Conservation (phyloP, 1,140 invertebrate species). For the Calycopis cecrops region DNA sequence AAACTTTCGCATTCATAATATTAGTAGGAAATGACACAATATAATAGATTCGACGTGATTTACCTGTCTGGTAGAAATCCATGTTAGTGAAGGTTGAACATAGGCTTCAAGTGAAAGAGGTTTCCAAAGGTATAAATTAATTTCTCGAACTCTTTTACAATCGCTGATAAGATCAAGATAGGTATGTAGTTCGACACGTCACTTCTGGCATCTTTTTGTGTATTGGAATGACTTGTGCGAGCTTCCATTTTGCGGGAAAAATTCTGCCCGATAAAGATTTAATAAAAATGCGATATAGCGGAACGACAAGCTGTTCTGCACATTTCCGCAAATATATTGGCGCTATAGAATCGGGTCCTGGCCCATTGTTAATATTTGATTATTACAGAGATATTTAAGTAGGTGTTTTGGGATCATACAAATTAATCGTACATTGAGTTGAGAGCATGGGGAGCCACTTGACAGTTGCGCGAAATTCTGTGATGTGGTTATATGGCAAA, state of each 20-base stretch:
- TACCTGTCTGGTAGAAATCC: no score
- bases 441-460: no score
- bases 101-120: no score
- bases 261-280: conserved; percentile 5
- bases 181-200: conserved; percentile 13
- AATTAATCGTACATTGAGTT: no score
- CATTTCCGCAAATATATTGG: conserved; percentile 14
- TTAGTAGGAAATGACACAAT: no score
- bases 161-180: conserved; percentile 14
- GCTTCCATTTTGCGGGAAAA: conserved; percentile 19
- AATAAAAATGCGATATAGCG: conserved; percentile 15
- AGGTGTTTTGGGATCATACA: conserved; percentile 8
- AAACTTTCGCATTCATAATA: no score
- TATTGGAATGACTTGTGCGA: conserved; percentile 15
- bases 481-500: no score
- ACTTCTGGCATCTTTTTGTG: conserved; percentile 11
- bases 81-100: no score
- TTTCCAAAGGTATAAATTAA: no score
- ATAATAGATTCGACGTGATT: no score
- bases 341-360: conserved; percentile 14
- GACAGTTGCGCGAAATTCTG: no score
- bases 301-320: conserved; percentile 1
- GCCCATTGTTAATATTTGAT: conserved; percentile 13
- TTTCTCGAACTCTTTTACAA: conserved; percentile 17
- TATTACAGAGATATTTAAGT: background rate